These are phyloP conservation scores for Cettia cetti DNA, from an alignment of 2,113 vertebrate genomes.

Conservation along the genomic window DNA sequence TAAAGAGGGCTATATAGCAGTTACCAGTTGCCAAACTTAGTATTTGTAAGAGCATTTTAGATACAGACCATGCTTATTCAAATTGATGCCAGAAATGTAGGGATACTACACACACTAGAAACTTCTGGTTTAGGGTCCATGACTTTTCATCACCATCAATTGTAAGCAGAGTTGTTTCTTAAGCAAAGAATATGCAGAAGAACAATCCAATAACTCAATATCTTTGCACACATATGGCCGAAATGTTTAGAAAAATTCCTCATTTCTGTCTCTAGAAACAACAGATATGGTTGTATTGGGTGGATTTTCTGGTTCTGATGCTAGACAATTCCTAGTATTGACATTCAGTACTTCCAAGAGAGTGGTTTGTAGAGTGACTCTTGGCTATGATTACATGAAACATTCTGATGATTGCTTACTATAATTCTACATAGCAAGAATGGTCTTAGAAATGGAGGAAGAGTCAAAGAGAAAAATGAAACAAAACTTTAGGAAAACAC, in stretches of 20 bases:
- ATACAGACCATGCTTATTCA: background rate
- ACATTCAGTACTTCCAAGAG: background rate
- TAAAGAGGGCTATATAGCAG: background rate
- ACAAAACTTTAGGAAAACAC: background rate
- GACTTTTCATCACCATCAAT: background rate
- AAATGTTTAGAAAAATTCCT: background rate
- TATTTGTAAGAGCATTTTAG: conserved; percentile 18
- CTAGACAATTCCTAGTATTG: background rate
- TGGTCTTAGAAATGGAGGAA: background rate
- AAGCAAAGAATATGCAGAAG: background rate
- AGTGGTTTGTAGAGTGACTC: background rate
- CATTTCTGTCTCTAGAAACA: background rate
- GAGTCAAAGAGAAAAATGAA: background rate
- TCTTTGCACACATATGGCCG: background rate
- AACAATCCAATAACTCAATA: background rate
- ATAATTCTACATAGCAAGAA: background rate
- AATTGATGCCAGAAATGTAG: background rate
- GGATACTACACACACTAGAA: background rate
- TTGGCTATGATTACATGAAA: background rate
- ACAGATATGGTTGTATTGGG: background rate
- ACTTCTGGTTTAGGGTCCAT: background rate
- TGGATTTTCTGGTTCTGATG: background rate
- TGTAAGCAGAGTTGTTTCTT: background rate
- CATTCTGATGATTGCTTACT: background rate
- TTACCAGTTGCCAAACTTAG: background rate